These are phyloP conservation scores for Trachymyrmex cornetzi DNA, from an alignment of 1,140 invertebrate genomes.

Conservation along the genomic window DNA sequence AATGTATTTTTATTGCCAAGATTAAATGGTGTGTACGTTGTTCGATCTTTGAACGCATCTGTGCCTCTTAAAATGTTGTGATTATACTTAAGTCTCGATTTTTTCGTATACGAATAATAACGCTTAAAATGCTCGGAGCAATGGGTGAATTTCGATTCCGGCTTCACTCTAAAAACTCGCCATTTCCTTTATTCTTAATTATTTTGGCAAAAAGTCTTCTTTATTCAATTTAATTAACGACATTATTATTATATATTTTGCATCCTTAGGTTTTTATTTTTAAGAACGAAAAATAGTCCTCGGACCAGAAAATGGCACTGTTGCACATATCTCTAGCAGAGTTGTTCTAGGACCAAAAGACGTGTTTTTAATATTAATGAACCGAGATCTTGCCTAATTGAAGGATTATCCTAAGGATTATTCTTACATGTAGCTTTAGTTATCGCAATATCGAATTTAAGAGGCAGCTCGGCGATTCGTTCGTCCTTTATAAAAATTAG, in stretches of 20 bases:
- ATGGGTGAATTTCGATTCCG: neutral
- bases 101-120: constrained; percentile 29
- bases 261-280: neutral
- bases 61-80: constrained; percentile 31
- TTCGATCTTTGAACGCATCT: constrained; percentile 15
- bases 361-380: constrained; percentile 38
- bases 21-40: neutral
- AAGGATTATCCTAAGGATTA: constrained; percentile 1
- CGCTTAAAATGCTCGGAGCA: neutral
- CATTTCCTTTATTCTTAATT: constrained; percentile 1
- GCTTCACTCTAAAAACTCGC: neutral
- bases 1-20: neutral
- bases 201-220: neutral
- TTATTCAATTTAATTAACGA: constrained; percentile 14
- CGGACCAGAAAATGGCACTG: neutral
- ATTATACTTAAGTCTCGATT: constrained; percentile 58
- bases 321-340: constrained; percentile 61
- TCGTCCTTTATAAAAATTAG: neutral
- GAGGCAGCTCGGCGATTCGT: constrained; percentile 45
- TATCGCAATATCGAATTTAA: constrained; percentile 30
- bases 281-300: neutral
- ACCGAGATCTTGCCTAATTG: constrained; percentile 8
- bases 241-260: constrained; percentile 11
- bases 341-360: constrained; percentile 63
- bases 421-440: constrained; percentile 31